Conservation (phyloP, 2,797 vertebrate genomes). For the Galago senegalensis region DNA sequence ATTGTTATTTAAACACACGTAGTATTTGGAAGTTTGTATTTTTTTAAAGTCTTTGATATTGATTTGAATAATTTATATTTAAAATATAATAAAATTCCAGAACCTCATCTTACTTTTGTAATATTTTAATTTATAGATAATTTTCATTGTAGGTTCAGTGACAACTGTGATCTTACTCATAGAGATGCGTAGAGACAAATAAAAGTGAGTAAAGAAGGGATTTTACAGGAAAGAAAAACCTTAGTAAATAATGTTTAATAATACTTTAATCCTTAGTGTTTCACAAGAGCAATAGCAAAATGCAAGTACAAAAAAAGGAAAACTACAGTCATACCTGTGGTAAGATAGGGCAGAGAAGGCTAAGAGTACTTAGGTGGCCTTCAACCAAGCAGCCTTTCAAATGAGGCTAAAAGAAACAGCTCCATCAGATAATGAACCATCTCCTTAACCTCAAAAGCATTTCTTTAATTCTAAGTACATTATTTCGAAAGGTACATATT, state of each 20-base stretch:
- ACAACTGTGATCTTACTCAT: not conserved
- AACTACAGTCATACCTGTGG: not conserved
- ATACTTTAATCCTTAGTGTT: not conserved
- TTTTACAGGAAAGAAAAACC: not conserved
- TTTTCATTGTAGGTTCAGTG: not conserved
- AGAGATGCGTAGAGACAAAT: not conserved
- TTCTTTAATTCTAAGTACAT: conserved; percentile 25
- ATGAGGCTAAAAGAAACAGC: not conserved
- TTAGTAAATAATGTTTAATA: not conserved
- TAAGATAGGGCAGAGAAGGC: not conserved
- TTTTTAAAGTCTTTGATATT: not conserved
- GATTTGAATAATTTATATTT: not conserved
- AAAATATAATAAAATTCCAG: not conserved
- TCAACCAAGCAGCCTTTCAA: not conserved
- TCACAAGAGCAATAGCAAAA: not conserved
- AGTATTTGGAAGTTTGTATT: not conserved
- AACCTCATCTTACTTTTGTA: conserved; percentile 24
- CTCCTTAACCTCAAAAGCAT: not conserved
- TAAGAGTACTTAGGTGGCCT: not conserved
- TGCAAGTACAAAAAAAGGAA: not conserved
- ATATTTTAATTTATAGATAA: not conserved
- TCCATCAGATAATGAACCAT: not conserved
- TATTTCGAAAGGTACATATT: conserved; percentile 40
- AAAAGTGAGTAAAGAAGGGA: not conserved
- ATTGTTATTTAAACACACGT: not conserved